Evolutionary conservation across 2,888 invertebrate genomes (phyloP).

Genomic region (Auanema freiburgensis): DNA sequence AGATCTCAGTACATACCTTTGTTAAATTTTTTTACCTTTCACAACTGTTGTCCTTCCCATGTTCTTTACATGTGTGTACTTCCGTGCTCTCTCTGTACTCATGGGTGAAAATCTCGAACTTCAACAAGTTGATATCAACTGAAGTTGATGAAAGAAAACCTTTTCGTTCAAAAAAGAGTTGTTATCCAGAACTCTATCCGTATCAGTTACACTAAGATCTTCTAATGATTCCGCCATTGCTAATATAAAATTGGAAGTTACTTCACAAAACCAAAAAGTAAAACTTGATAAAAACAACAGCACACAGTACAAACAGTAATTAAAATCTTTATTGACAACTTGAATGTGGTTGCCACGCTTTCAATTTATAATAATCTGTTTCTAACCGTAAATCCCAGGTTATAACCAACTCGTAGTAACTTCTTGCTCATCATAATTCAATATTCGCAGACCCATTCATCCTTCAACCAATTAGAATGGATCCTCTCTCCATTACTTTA

Average conservation of each 20-base stretch:
- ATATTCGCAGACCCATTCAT: background rate
- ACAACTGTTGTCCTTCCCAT: conserved; percentile 15
- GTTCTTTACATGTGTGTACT: conserved; percentile 21
- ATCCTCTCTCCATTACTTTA: conserved; percentile 23
- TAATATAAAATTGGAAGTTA: conserved; percentile 5
- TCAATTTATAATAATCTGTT: no score
- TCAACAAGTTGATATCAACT: conserved; percentile 7
- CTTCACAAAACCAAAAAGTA: no score
- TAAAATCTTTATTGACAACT: no score
- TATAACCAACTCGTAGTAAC: background rate
- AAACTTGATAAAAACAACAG: no score
- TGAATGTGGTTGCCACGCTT: no score
- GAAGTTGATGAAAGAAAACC: no score
- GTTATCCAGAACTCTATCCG: conserved; percentile 24
- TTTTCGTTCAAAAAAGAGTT: conserved; percentile 24
- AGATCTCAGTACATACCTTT: background rate
- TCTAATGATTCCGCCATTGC: conserved; percentile 38
- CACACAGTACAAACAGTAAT: no score
- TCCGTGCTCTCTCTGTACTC: conserved; percentile 34
- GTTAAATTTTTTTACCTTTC: conserved; percentile 14
- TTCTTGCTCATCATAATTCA: background rate
- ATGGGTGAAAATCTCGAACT: conserved; percentile 42
- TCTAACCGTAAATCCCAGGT: no score
- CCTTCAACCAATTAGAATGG: conserved; percentile 24
- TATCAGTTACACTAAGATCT: conserved; percentile 18